Percentiles rank a stretch among this genome's conserved stretches.
Conservation (phyloP, 2,113 vertebrate genomes). For the Eptesicus fuscus region DNA sequence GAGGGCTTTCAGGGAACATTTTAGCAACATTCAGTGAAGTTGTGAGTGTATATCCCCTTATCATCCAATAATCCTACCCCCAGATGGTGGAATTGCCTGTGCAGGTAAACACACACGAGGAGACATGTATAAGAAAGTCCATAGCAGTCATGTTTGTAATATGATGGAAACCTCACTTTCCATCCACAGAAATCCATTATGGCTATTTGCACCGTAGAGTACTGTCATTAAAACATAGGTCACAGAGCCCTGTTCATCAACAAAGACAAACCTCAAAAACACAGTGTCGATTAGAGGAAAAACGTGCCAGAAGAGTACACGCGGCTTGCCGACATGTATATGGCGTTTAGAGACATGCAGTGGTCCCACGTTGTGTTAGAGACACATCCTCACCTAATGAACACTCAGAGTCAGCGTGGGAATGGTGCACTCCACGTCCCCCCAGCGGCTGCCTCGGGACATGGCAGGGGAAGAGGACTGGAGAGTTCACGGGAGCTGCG, state of each 20-base stretch:
- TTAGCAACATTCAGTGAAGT: background rate
- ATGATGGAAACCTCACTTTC: background rate
- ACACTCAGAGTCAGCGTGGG: background rate
- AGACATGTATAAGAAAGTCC: background rate
- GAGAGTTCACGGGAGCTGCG: background rate
- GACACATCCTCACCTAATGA: background rate
- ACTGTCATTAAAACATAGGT: background rate
- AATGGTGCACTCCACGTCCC: background rate
- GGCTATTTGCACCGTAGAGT: background rate
- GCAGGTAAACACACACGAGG: background rate
- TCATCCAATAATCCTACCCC: background rate
- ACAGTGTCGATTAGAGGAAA: background rate
- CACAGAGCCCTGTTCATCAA: background rate
- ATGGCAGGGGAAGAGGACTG: accelerated
- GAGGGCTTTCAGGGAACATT: background rate
- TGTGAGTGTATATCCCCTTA: no score
- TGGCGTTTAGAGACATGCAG: background rate
- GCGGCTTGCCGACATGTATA: accelerated
- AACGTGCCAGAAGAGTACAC: background rate
- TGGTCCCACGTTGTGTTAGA: background rate
- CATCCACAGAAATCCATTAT: background rate
- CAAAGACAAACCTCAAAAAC: background rate
- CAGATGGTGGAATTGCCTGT: background rate
- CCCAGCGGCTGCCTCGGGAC: background rate
- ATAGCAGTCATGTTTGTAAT: background rate